Percentiles rank a stretch among this genome's conserved stretches.
These are phyloP conservation scores for Lepidothrix coronata DNA, from an alignment of 2,113 vertebrate genomes.

Conservation along the genomic window DNA sequence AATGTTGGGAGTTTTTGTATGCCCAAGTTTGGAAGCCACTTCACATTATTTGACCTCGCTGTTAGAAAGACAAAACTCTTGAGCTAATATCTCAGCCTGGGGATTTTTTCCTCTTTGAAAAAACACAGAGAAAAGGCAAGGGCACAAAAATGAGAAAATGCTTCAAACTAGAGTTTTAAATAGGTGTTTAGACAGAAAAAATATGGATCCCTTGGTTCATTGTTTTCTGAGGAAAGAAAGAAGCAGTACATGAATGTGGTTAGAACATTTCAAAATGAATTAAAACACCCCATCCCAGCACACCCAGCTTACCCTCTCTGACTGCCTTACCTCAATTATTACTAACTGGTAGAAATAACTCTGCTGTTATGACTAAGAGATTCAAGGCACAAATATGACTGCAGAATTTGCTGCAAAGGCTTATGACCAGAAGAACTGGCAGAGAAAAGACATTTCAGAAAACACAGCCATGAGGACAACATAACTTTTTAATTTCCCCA, in stretches of 20 bases:
- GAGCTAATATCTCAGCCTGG: background rate
- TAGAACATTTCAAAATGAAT: background rate
- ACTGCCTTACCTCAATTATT: background rate
- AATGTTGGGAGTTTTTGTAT: background rate
- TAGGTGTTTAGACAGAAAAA: background rate
- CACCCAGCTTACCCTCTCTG: background rate
- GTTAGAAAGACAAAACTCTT: background rate
- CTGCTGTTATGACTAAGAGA: background rate
- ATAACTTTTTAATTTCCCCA: background rate
- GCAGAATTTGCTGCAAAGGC: background rate
- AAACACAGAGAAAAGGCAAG: background rate
- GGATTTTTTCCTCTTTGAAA: background rate
- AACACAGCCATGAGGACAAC: background rate
- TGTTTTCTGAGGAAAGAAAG: background rate
- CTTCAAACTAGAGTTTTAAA: background rate
- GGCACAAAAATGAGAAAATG: background rate
- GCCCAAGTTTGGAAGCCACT: background rate
- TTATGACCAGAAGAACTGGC: background rate
- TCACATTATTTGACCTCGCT: background rate
- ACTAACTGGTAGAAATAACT: background rate
- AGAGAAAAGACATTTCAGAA: background rate
- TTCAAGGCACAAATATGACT: background rate
- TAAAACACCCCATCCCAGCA: background rate
- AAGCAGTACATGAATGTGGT: background rate
- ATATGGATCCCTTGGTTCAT: background rate